Evolutionary conservation across 92 coral and sea anemone genomes (phyloP), one percentile per base, ranked within the genome.

Genomic region (Umimayanthus kanabou): DNA sequence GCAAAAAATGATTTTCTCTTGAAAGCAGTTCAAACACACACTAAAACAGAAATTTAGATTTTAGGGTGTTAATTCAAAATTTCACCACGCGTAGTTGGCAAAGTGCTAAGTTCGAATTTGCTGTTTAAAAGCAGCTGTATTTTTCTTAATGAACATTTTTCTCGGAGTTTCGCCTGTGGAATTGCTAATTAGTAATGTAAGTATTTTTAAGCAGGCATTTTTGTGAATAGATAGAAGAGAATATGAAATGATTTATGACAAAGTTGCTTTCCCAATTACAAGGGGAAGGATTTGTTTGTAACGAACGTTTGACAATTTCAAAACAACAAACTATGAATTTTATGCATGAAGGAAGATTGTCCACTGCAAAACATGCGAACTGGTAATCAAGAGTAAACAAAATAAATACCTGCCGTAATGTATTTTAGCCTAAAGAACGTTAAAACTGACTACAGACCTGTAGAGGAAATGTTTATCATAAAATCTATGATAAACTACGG

Each of bases 161-260:
- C n/a, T 3, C 22, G 25, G 79, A 22, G 42, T 75, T 75, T 43
- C 23, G 14, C 45, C 45, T n/a, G 10, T 75, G 29, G 47, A 4
- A 39, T 45, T 9, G 11, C 10, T 75, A n/a, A 75, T 75, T 75
- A 75, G 26, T 23, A 75, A 5, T 75, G 79, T n/a, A 75, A 75
- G 25, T 75, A 75, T 75, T 25, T 39, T 40, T 75, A 75, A 75
- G 45, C 16, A n/a, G 79, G 47, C n/a, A 18, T 75, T 75, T 75
- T 75, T 39, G 50, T 33, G 45, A 39, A 39, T 20, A 75, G 79
- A 18, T 18, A 75, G 37, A 33, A 23, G 79, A 14, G 53, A n/a
- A 37, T 15, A 42, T 39, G 28, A 75, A 75, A 75, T n/a, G 49
- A 39, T 75, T 39, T 61, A 14, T 53, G 20, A 3, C 5, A 61